These are phyloP conservation scores for Poicephalus gulielmi DNA, from an alignment of 2,113 vertebrate genomes.

Conservation along the genomic window DNA sequence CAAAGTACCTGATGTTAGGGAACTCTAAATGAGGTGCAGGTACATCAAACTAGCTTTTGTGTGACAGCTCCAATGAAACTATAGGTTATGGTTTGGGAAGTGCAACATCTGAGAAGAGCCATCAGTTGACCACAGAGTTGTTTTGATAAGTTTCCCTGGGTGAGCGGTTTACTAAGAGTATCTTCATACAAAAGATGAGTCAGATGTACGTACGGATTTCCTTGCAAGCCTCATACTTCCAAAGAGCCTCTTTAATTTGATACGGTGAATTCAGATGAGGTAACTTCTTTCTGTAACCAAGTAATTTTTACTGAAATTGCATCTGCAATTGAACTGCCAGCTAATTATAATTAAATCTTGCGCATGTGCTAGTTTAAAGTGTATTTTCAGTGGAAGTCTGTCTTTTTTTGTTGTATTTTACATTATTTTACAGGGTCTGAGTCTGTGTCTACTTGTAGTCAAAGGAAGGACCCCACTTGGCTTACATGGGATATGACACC, in stretches of 20 bases:
- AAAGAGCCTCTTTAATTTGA: not conserved
- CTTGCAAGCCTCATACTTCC: not conserved
- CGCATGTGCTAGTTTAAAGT: not conserved
- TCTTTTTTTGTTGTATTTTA: not conserved
- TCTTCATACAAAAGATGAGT: not conserved
- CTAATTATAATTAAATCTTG: not conserved
- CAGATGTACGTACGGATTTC: not conserved
- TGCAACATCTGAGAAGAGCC: not conserved
- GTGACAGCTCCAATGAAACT: not conserved
- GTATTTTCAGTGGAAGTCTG: not conserved
- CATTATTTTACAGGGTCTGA: not conserved
- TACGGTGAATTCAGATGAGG: not conserved
- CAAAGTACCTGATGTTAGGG: not conserved
- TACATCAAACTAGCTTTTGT: not conserved
- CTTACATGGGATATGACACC: not conserved
- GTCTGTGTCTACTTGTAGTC: not conserved
- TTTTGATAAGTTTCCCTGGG: not conserved
- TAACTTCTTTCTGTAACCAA: not conserved
- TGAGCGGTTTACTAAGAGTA: not conserved
- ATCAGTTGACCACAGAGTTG: not conserved
- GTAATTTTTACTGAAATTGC: constrained; percentile 37
- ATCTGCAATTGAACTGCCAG: not conserved
- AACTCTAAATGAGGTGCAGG: not conserved
- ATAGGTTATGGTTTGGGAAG: not conserved
- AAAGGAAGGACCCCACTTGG: not conserved